Evolutionary conservation across 2,113 vertebrate genomes (phyloP), one percentile per base, ranked within the genome.

Genomic region (Spea multiplicata): DNA sequence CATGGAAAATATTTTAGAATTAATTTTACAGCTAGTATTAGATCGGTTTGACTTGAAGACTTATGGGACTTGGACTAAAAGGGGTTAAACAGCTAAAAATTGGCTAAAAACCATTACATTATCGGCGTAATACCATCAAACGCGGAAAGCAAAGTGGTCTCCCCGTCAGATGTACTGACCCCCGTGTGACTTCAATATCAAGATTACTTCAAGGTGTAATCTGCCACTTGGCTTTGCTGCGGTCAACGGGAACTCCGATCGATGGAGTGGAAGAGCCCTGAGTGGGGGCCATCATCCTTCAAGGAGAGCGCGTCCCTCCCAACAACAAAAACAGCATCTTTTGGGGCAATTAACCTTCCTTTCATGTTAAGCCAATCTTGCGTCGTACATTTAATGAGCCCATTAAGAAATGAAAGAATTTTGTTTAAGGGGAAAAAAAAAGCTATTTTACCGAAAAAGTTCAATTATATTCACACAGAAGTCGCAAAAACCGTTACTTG

Each of bases 221-320:
- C 82, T 82, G 77, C 77, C 73, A 65, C 87, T 85, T 59, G 75
- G 84, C 83, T 86, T 83, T 83, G 84, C 81, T 88, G 84, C 84
- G 67, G 82, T 86, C 86, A 83, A 85, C 82, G 74, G 82, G 84
- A 86, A 85, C 82, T 83, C 83, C 71, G 84, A 86, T 87, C 86
- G 83, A 91, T 93, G 88, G 87, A 90, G 82, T 81, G 85, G 82
- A 81, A 74, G 64, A 64, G 76, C 81, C 88, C 88, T 87, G 50
- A 78, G 89, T 87, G 87, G 69, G 69, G 86, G 85, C 81, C 86
- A 87, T 89, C 89, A 89, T 88, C 85, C 4, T 61, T 12, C 5
- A 61, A 12, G 14, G 57, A 61, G 14, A 61, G 13, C 13, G 13
- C 57, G 8, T 61, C 13, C 8, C 14, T 61, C 13, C 13, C 14